These are phyloP conservation scores for Anguilla anguilla DNA, from an alignment of 2,797 vertebrate species.

Conservation along the genomic window DNA sequence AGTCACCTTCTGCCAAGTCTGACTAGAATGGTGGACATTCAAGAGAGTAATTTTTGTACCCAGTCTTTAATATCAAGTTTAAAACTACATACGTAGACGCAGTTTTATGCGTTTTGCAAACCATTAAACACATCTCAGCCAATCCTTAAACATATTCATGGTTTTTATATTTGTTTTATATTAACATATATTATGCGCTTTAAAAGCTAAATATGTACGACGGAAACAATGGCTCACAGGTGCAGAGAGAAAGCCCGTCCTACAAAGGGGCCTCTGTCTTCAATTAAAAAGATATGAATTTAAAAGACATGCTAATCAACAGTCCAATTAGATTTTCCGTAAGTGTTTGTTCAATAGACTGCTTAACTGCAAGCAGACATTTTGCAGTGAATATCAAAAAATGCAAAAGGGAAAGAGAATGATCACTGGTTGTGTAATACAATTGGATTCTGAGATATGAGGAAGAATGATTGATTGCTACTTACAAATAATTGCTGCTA, in stretches of 20 bases:
- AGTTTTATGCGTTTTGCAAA: not conserved
- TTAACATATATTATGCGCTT: not conserved
- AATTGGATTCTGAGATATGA: not conserved
- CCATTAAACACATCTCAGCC: not conserved
- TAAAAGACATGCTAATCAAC: constrained; percentile 24
- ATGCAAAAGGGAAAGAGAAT: not conserved
- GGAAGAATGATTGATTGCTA: not conserved
- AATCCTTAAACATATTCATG: not conserved
- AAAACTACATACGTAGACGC: not conserved
- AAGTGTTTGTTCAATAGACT: constrained; percentile 9
- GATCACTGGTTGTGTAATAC: not conserved
- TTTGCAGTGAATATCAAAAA: constrained; percentile 6
- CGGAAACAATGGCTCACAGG: constrained; percentile 16
- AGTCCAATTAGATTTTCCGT: constrained; percentile 7
- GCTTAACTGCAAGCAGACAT: not conserved
- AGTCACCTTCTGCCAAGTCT: not conserved
- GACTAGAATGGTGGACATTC: not conserved
- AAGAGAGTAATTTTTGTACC: not conserved
- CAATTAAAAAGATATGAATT: constrained; percentile 22
- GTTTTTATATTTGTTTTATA: not conserved
- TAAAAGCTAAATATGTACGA: not conserved
- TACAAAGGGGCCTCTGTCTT: constrained; percentile 1
- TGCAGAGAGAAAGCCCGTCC: not conserved
- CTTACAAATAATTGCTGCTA: not conserved
- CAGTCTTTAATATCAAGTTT: not conserved